Base-by-base conservation (phyloP, 2,888 invertebrate species). In the Xanthorhoe designata region DNA sequence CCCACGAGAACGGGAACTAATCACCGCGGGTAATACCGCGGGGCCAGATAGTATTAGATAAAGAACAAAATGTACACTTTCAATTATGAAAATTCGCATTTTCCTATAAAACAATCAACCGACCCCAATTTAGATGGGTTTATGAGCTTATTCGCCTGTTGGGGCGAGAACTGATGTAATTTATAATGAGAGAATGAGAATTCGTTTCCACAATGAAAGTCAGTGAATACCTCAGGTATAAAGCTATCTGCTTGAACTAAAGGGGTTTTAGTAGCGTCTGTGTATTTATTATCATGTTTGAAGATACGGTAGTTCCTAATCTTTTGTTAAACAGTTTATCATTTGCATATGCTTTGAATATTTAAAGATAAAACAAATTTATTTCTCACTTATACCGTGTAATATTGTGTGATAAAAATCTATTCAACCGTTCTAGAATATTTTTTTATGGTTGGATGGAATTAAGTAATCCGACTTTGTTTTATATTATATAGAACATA, bases 101-200 rank as follows among this genome's bases (percentile, higher is more conserved):
- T 63, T 57, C 51, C 62, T 52, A 63, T 56, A 56, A 61, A 62
- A 57, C 51, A 51, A 63, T 57, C 56, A 63, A 57, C 62, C 62
- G 29, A 56, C 55, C 55, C 62, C 62, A 62, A 62, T 62, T 62
- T 50, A 56, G 55, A 32, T 17, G 29, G 55, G 62, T 55, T 56
- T 62, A 62, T 63, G 52, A 57, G 57, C 56, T 57, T 63, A 57
- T 42, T 29, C 51, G 47, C 45, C 56, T 42, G 49, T 51, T 42
- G 51, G 62, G 62, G 51, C 45, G 52, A 50, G 49, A 61, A 49
- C 61, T 52, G 51, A 45, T 42, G 56, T 63, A 57, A 63, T 63
- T 63, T 57, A 63, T 63, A 57, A 57, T 63, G 52, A 57, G 52
- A 45, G 29, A 57, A 52, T 57, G 56, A 57, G 55, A 13, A 52